phyloP scores from a whole-genome alignment of 1,140 invertebrate species.

The Sycophaga agraensis region DNA sequence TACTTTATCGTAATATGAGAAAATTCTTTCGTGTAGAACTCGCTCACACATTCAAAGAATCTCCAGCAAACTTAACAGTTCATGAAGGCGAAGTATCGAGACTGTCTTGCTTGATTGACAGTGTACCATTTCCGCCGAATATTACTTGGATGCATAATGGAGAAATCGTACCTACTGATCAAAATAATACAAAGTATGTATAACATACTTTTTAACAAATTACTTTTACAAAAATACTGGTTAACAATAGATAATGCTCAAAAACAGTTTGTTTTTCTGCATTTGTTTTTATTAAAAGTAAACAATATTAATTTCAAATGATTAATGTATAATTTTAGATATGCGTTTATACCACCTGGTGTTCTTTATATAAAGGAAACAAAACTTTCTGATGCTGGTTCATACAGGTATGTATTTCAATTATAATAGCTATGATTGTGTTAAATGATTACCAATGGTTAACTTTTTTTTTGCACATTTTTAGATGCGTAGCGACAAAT shows the following conservation, averaged over 20 bases:
- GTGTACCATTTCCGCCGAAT: slow-evolving; percentile 57
- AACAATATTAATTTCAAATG: not conserved
- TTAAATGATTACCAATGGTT: not conserved
- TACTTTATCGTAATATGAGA: not conserved
- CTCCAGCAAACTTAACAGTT: slow-evolving; percentile 52
- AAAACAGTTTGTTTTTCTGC: too few relatives aligned
- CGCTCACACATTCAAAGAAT: slow-evolving; percentile 54
- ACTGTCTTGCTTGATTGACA: slow-evolving; percentile 61
- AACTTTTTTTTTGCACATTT: not conserved
- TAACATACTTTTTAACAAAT: too few relatives aligned
- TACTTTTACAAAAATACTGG: too few relatives aligned
- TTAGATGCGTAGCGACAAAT: slow-evolving; percentile 52
- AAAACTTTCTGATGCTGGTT: slow-evolving; percentile 61
- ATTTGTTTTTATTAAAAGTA: too few relatives aligned
- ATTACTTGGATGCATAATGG: slow-evolving; percentile 61
- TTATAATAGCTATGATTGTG: not conserved
- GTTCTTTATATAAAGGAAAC: slow-evolving; percentile 62
- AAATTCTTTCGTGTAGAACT: slow-evolving; percentile 40
- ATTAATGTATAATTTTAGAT: slow-evolving; percentile 40
- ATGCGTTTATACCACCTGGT: slow-evolving; percentile 59
- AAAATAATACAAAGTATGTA: slow-evolving; percentile 49
- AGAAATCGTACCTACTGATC: slow-evolving; percentile 48
- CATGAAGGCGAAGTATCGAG: slow-evolving; percentile 57
- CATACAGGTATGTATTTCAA: slow-evolving; percentile 57
- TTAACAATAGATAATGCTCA: too few relatives aligned